Percentiles rank a stretch among this genome's conserved stretches.
phyloP scores from a whole-genome alignment of 2,113 vertebrate genomes.

The Nestor notabilis region DNA sequence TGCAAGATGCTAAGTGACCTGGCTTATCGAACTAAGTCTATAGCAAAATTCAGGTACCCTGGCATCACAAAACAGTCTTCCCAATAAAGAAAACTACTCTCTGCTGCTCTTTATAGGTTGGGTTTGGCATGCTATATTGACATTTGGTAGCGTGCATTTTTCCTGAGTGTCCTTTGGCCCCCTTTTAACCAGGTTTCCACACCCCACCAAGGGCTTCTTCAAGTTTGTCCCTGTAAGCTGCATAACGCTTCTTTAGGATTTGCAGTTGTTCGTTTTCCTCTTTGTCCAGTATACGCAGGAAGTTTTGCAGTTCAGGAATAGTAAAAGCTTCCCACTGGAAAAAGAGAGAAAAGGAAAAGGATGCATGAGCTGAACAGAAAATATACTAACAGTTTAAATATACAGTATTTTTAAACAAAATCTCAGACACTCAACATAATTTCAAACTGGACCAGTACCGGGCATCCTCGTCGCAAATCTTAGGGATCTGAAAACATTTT shows the following conservation, averaged over 20 bases:
- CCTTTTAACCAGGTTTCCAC: conserved; percentile 76
- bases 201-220: conserved; percentile 82
- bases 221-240: conserved; percentile 85
- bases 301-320: conserved; percentile 93
- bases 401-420: background rate
- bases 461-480: background rate
- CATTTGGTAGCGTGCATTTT: background rate
- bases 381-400: background rate
- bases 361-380: background rate
- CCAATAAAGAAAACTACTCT: conserved; percentile 54
- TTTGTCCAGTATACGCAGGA: conserved; percentile 92
- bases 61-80: conserved; percentile 56
- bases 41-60: conserved; percentile 43
- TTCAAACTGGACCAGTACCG: background rate
- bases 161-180: conserved; percentile 33
- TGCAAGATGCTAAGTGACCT: conserved; percentile 39
- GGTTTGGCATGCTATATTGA: conserved; percentile 54
- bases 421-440: background rate
- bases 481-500: background rate
- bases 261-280: conserved; percentile 90
- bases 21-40: conserved; percentile 46
- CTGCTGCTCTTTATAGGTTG: background rate
- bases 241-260: conserved; percentile 81
- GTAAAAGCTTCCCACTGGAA: conserved; percentile 95
- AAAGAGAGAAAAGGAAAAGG: background rate